Evolutionary conservation across 2,113 vertebrate species (phyloP).

Genomic region (Baryphthengus martii): DNA sequence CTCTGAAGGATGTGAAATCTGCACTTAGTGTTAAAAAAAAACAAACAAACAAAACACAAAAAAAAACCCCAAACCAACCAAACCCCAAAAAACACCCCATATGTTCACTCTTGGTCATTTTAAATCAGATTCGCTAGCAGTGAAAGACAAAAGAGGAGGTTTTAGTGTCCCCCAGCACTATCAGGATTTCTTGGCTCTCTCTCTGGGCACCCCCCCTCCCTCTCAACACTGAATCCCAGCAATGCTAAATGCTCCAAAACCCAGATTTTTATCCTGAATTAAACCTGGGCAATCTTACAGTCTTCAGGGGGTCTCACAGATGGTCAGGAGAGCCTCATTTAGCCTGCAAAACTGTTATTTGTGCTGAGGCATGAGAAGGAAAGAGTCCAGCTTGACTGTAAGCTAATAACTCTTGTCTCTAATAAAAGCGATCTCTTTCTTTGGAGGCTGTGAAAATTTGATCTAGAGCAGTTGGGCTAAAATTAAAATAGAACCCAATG

Average conservation of each 20-base stretch:
- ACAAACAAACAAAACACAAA: neutral
- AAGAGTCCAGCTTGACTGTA: conserved; percentile 1
- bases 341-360: conserved; percentile 34
- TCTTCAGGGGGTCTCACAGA: neutral
- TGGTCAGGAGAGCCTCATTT: neutral
- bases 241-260: neutral
- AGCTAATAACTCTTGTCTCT: conserved; percentile 29
- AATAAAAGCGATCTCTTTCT: conserved; percentile 25
- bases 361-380: conserved; percentile 4
- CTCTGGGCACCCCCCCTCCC: neutral
- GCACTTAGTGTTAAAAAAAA: neutral
- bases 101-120: neutral
- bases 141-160: neutral
- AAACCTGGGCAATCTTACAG: conserved; percentile 24
- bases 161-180: neutral
- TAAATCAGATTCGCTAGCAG: neutral
- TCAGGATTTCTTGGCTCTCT: neutral
- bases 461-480: conserved; percentile 38
- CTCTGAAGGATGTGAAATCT: neutral
- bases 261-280: conserved; percentile 47
- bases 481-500: conserved; percentile 19
- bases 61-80: too few relatives aligned
- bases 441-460: conserved; percentile 45
- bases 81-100: neutral
- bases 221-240: neutral